Evolutionary conservation across 2,888 invertebrate species (phyloP), one percentile per base, ranked within the genome.

Genomic region (Eretmocerus hayati): DNA sequence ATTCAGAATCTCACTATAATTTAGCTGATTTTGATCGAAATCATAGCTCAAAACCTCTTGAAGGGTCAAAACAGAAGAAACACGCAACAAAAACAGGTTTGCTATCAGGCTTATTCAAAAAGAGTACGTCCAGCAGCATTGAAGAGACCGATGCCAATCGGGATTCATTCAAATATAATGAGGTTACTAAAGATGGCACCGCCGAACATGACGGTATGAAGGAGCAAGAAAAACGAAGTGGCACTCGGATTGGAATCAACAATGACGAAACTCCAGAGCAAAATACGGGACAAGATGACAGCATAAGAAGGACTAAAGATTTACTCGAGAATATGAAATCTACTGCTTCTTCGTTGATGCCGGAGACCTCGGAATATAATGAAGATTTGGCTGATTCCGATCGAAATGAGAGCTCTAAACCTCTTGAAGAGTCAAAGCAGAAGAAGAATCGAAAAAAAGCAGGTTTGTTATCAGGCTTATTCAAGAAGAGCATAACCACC

Each of bases 81-180:
- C 51, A 58, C 2, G 59, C 61, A 0, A 64, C 66, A 26, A 51
- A 67, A 4, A 62, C 67, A 0, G 63, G 64, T 3, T 53, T 67
- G 4, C 59, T 64, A 4, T 64, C 62, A 35, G 60, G 62, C 5
- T 56, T n/a, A n/a, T n/a, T 56, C 1, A 67, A 64, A 32, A 60
- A 64, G 16, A 47, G 56, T 0, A 57, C 54, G 0, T 59, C 62
- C 0, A 63, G 63, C 5, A 47, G 52, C 0, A 30, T 56, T 0
- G 59, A 57, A 1, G 61, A 62, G 1, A 41, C 50, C 1, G 46
- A 50, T 31, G 55, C n/a, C n/a, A n/a, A n/a, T n/a, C n/a, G n/a
- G n/a, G n/a, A n/a, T n/a, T n/a, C n/a, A n/a, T n/a, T n/a, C n/a
- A n/a, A 53, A 13, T 53, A 48, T n/a, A 44, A n/a, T 15, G 30